Evolutionary conservation across 2,797 vertebrate species (phyloP).

Genomic region (Lacerta bilineata): DNA sequence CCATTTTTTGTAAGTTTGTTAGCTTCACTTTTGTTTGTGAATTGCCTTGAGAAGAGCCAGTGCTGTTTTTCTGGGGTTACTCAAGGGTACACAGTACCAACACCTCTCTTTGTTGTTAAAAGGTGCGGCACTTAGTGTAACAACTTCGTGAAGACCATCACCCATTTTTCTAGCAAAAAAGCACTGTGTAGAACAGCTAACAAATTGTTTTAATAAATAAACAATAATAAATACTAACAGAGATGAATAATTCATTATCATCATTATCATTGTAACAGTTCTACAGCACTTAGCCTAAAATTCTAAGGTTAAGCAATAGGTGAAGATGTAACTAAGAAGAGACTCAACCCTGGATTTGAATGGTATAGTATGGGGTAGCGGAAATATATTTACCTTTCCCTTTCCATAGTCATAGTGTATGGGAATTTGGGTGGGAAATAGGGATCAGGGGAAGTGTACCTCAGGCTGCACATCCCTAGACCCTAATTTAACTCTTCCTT

Average conservation of each 20-base stretch:
- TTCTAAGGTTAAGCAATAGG: not conserved
- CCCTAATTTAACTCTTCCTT: not conserved
- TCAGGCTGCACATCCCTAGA: not conserved
- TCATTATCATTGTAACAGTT: not conserved
- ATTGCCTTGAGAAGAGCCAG: not conserved
- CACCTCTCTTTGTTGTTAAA: too few relatives aligned
- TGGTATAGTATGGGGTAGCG: not conserved
- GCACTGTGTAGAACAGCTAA: not conserved
- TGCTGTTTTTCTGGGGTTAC: too few relatives aligned
- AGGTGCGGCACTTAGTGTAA: too few relatives aligned
- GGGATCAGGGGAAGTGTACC: not conserved
- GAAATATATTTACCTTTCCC: not conserved
- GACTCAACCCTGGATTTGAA: not conserved
- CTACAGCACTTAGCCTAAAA: not conserved
- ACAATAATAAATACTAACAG: not conserved
- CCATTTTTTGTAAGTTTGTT: not conserved
- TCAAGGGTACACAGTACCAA: too few relatives aligned
- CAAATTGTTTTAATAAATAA: not conserved
- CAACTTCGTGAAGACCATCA: too few relatives aligned
- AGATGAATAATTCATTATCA: not conserved
- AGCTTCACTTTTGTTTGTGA: not conserved
- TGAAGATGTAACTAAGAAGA: not conserved
- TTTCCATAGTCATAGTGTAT: not conserved
- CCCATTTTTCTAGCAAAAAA: too few relatives aligned
- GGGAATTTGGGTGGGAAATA: not conserved